Percentiles rank a stretch among this genome's conserved stretches.
Conservation (phyloP, 2,113 vertebrate species). For the Nerophis lumbriciformis region DNA sequence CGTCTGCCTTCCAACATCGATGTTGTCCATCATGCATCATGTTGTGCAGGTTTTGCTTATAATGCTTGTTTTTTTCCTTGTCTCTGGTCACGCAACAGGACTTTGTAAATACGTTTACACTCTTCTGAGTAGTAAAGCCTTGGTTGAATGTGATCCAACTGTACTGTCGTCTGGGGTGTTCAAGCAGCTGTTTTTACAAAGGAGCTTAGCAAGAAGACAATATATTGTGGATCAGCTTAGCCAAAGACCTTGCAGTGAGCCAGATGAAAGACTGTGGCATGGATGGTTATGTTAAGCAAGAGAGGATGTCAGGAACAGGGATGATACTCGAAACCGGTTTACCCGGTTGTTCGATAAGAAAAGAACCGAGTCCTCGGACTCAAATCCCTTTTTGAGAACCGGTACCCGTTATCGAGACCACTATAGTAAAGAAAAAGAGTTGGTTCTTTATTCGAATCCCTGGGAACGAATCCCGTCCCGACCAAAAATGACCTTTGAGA, state of each 20-base stretch:
- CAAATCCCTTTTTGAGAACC: too few relatives aligned
- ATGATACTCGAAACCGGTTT: too few relatives aligned
- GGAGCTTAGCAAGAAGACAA: not conserved
- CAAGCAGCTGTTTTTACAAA: conserved; percentile 1
- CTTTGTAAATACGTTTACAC: conserved; percentile 4
- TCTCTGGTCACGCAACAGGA: not conserved
- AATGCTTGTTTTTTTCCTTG: not conserved
- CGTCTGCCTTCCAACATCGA: conserved; percentile 6
- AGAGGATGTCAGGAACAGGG: conserved; percentile 3
- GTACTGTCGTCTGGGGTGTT: conserved; percentile 5
- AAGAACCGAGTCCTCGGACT: too few relatives aligned
- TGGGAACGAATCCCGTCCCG: too few relatives aligned
- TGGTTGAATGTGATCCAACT: conserved; percentile 4
- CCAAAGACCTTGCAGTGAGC: conserved; percentile 23
- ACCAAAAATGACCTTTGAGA: too few relatives aligned
- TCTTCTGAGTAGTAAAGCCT: conserved; percentile 4
- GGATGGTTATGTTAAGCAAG: conserved; percentile 10
- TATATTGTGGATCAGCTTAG: conserved; percentile 16
- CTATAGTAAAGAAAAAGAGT: too few relatives aligned
- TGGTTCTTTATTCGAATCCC: too few relatives aligned
- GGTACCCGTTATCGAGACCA: too few relatives aligned
- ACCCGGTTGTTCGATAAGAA: too few relatives aligned
- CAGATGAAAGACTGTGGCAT: not conserved
- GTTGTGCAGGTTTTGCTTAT: too few relatives aligned
- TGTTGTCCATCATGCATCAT: too few relatives aligned